Conservation (phyloP, 1,140 invertebrate genomes). For the Heterodera carotae region DNA sequence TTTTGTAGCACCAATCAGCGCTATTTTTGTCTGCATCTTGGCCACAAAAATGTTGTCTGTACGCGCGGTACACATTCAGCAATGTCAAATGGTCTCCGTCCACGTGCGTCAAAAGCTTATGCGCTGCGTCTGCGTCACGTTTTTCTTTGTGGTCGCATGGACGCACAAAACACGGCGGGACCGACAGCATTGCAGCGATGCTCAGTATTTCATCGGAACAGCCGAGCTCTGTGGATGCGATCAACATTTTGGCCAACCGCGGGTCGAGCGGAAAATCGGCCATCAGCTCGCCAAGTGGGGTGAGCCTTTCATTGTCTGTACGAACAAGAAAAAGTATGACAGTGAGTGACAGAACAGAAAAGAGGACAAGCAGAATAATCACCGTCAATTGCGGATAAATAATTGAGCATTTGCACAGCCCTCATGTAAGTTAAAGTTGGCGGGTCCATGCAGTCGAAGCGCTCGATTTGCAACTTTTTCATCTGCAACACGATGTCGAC, state of each 20-base stretch:
- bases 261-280: slow-evolving; percentile 87
- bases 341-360: no score
- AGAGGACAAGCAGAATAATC: neutral
- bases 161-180: slow-evolving; percentile 98
- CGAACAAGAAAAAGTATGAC: no score
- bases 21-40: slow-evolving; percentile 79
- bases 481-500: neutral
- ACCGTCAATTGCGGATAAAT: slow-evolving; percentile 49
- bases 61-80: slow-evolving; percentile 93
- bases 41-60: slow-evolving; percentile 99
- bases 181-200: slow-evolving; percentile 91
- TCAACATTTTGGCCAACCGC: slow-evolving; percentile 78
- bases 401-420: slow-evolving; percentile 51
- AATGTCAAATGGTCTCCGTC: slow-evolving; percentile 94
- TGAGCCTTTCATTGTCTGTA: slow-evolving; percentile 71
- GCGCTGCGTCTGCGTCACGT: slow-evolving; percentile 95
- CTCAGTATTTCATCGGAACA: slow-evolving; percentile 99
- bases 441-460: slow-evolving; percentile 69
- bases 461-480: slow-evolving; percentile 66
- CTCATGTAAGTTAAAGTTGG: slow-evolving; percentile 73
- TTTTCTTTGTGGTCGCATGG: slow-evolving; percentile 99
- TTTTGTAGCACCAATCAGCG: slow-evolving; percentile 97
- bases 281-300: slow-evolving; percentile 81
- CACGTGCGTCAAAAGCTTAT: slow-evolving; percentile 98
- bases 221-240: slow-evolving; percentile 86